A percentile compares a stretch with the other conserved stretches of the same genome.
phyloP scores from a whole-genome alignment of 2,797 vertebrate genomes.

The Anguilla anguilla region DNA sequence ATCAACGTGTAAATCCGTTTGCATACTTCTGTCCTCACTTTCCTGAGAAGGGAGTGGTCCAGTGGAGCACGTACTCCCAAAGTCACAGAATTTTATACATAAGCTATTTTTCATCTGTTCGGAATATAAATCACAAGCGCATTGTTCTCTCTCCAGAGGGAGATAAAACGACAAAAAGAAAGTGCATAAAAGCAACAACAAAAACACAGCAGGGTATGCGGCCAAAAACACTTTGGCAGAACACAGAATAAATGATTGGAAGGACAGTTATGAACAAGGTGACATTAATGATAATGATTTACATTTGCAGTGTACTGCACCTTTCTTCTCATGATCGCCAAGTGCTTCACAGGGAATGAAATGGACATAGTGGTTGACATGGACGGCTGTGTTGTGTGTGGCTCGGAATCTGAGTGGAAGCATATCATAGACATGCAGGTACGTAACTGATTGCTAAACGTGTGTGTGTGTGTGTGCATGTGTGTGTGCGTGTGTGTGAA shows the following conservation, averaged over 20 bases:
- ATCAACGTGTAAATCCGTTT: conserved; percentile 21
- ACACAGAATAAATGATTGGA: neutral
- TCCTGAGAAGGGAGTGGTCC: neutral
- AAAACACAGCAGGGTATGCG: neutral
- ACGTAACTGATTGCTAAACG: neutral
- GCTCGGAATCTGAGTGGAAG: neutral
- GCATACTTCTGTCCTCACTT: conserved; percentile 13
- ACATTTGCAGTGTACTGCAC: neutral
- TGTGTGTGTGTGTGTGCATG: neutral
- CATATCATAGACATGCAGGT: neutral
- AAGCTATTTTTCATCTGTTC: conserved; percentile 1
- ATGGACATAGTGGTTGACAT: neutral
- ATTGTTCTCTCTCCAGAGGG: neutral
- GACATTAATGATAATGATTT: conserved; percentile 9
- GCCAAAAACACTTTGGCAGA: neutral
- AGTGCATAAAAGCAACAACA: neutral
- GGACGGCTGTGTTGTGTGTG: neutral
- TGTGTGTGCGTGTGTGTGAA: conserved; percentile 1
- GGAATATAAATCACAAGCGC: neutral
- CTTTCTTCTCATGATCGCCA: neutral
- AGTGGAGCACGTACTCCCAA: neutral
- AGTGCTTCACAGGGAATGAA: neutral
- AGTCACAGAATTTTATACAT: neutral
- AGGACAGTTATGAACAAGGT: neutral
- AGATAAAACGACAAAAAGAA: neutral